A percentile compares a stretch with the other conserved stretches of the same genome.
Evolutionary conservation across 2,113 vertebrate species (phyloP).

Genomic region (Bettongia penicillata): DNA sequence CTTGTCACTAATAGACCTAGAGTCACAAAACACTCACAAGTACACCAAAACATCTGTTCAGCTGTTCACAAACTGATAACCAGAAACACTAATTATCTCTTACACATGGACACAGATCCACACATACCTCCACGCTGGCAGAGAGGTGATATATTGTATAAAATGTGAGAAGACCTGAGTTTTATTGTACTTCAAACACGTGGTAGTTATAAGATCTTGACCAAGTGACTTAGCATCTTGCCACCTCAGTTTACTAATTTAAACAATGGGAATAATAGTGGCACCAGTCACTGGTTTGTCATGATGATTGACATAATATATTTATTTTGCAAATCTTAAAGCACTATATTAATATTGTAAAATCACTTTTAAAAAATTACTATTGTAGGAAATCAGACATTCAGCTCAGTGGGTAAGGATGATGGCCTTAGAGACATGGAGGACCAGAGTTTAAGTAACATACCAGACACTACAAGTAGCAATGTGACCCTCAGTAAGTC

Average conservation of each 20-base stretch:
- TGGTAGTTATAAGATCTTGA: not conserved
- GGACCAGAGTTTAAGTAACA: not conserved
- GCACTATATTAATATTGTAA: not conserved
- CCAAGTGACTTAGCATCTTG: not conserved
- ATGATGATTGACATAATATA: not conserved
- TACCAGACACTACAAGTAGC: not conserved
- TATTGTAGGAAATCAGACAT: not conserved
- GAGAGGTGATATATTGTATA: not conserved
- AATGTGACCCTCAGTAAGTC: not conserved
- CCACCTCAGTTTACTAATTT: not conserved
- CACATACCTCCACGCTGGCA: not conserved
- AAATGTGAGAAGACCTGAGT: not conserved
- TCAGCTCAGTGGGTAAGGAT: not conserved
- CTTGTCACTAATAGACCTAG: too few relatives aligned
- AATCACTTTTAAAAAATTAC: not conserved
- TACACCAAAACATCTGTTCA: not conserved
- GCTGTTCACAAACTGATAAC: not conserved
- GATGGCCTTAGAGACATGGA: not conserved
- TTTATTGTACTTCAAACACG: not conserved
- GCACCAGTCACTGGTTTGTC: not conserved
- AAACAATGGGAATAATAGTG: not conserved
- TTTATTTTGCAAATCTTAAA: not conserved
- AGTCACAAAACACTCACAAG: too few relatives aligned
- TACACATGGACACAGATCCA: not conserved
- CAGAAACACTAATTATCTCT: not conserved